Conservation (phyloP, 1,140 invertebrate genomes). For the Palaemon carinicauda region DNA sequence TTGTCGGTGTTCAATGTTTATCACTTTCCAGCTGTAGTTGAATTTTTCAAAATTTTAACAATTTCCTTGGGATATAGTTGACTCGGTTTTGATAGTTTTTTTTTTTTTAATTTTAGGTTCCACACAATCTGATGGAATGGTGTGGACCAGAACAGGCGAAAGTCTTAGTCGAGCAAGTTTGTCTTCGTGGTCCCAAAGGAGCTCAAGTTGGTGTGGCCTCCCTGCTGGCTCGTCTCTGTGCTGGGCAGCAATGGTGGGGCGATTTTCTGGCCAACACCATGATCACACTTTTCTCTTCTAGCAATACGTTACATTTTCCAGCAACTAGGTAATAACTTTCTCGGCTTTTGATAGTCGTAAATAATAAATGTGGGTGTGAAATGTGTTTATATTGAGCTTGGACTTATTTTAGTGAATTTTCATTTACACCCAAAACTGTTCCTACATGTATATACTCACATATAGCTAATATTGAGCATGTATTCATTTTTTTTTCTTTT, state of each 20-base stretch:
- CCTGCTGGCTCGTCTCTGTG: conserved; percentile 81
- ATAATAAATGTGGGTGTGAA: not conserved
- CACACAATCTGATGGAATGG: conserved; percentile 72
- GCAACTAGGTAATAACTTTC: conserved; percentile 77
- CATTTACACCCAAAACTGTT: no score
- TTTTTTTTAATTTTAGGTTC: conserved; percentile 67
- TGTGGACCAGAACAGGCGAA: conserved; percentile 63
- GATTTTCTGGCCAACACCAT: conserved; percentile 84
- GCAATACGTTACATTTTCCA: conserved; percentile 80
- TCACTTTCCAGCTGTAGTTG: no score
- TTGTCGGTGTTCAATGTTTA: no score
- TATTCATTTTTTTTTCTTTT: not conserved
- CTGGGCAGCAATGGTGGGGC: conserved; percentile 86
- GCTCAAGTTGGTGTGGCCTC: conserved; percentile 78
- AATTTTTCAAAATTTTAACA: no score
- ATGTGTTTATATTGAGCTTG: no score
- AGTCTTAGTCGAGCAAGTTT: conserved; percentile 75
- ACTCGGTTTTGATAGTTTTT: no score
- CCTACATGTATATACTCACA: no score
- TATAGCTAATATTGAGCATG: not conserved
- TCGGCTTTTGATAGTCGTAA: not conserved
- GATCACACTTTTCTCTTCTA: conserved; percentile 78
- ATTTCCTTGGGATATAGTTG: no score
- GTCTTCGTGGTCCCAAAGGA: conserved; percentile 71
- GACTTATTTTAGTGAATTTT: no score